Evolutionary conservation across 2,113 vertebrate species (phyloP).

Genomic region (Lipophrys pholis): DNA sequence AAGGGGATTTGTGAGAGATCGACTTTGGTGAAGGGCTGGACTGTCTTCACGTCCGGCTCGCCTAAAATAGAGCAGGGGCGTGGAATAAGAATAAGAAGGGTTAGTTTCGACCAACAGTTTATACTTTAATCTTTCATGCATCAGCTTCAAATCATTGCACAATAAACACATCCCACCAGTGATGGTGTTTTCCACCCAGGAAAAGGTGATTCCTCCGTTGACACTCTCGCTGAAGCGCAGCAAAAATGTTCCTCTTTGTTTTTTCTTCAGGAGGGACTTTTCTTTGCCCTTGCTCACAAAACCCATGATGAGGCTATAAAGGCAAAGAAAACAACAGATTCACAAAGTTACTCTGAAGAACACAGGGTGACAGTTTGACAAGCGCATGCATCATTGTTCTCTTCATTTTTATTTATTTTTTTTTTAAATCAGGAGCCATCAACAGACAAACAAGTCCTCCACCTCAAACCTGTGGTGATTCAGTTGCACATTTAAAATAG

Average conservation of each 20-base stretch:
- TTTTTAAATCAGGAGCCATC: no score
- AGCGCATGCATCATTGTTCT: no score
- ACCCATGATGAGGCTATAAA: constrained; percentile 89
- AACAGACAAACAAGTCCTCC: no score
- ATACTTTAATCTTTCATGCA: neutral
- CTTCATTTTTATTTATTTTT: no score
- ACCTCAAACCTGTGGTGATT: no score
- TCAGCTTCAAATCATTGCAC: no score
- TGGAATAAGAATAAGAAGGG: no score
- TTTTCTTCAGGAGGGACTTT: constrained; percentile 86
- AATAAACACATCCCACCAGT: constrained; percentile 75
- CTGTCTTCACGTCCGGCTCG: constrained; percentile 78
- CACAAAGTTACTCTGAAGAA: no score
- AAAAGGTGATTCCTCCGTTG: constrained; percentile 90
- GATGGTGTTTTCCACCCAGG: constrained; percentile 89
- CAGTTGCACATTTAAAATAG: no score
- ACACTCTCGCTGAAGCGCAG: constrained; percentile 93
- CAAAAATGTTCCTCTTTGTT: constrained; percentile 89
- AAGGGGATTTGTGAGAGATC: constrained; percentile 89
- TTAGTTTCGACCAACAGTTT: neutral
- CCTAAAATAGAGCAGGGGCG: constrained; percentile 69
- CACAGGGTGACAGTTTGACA: no score
- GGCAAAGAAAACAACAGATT: no score
- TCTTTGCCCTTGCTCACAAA: constrained; percentile 90
- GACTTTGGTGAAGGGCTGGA: constrained; percentile 88